A percentile compares a stretch with the other conserved stretches of the same genome.
Evolutionary conservation across 2,113 vertebrate genomes (phyloP).

Genomic region (Oxygymnocypris stewartii): DNA sequence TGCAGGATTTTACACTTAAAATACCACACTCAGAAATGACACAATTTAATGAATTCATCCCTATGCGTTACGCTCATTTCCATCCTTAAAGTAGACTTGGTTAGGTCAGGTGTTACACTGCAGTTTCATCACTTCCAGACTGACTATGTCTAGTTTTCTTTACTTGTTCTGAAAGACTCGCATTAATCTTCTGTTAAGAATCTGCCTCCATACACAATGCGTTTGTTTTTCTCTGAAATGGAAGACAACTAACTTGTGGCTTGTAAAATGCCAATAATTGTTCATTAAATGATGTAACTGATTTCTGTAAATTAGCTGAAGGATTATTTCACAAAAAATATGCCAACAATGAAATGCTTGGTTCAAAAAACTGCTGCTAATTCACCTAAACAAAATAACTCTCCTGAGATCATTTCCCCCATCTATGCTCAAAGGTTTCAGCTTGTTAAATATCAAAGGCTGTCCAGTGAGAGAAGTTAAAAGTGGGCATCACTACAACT

Average conservation of each 20-base stretch:
- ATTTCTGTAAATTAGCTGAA: not conserved
- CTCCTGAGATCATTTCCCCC: not conserved
- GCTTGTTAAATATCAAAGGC: constrained; percentile 19
- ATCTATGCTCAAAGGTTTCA: not conserved
- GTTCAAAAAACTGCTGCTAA: constrained; percentile 9
- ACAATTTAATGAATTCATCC: constrained; percentile 11
- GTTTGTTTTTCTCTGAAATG: not conserved
- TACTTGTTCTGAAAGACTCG: not conserved
- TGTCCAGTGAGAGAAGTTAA: constrained; percentile 19
- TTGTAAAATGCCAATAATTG: not conserved
- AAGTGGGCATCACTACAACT: constrained; percentile 16
- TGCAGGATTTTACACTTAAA: not conserved
- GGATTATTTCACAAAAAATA: not conserved
- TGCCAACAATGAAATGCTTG: not conserved
- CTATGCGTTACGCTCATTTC: not conserved
- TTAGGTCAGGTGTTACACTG: constrained; percentile 16
- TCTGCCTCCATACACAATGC: not conserved
- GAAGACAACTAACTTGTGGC: not conserved
- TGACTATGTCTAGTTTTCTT: not conserved
- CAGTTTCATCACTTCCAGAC: constrained; percentile 9
- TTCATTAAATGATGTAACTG: not conserved
- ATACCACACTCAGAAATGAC: not conserved
- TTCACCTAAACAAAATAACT: not conserved
- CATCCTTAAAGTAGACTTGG: not conserved
- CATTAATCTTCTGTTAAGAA: not conserved